Percentiles rank a stretch among this genome's conserved stretches.
Evolutionary conservation across 2,888 invertebrate genomes (phyloP).

Genomic region (Mesoligia furuncula): DNA sequence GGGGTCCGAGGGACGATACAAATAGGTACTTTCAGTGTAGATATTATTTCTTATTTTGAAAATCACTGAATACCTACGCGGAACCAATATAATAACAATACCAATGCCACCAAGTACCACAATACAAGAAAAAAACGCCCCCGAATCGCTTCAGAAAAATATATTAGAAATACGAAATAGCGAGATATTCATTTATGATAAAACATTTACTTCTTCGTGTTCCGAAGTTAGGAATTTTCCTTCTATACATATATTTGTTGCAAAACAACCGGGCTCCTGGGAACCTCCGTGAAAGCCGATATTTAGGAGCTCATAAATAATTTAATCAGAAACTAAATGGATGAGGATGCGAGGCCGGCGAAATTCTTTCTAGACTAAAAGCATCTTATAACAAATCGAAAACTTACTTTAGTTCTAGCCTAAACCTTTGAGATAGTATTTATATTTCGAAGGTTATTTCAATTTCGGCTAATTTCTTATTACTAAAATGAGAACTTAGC

Average conservation of each 20-base stretch:
- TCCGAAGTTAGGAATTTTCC: constrained; percentile 41
- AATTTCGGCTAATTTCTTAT: too few species aligned
- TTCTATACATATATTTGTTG: constrained; percentile 57
- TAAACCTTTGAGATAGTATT: too few species aligned
- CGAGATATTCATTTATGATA: constrained; percentile 61
- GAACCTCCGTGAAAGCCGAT: constrained; percentile 60
- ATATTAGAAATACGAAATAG: constrained; percentile 45
- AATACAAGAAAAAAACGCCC: constrained; percentile 8
- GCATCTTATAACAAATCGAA: too few species aligned
- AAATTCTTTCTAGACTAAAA: constrained; percentile 39
- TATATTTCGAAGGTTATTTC: too few species aligned
- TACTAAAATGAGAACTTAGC: too few species aligned
- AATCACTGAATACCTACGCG: neutral
- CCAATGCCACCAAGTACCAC: constrained; percentile 3
- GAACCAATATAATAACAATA: neutral
- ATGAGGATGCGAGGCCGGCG: constrained; percentile 30
- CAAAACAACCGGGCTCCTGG: constrained; percentile 54
- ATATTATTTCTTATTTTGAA: neutral
- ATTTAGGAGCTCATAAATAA: constrained; percentile 68
- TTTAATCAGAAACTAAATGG: constrained; percentile 66
- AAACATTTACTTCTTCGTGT: constrained; percentile 56
- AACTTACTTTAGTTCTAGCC: too few species aligned
- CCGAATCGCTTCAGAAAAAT: constrained; percentile 31
- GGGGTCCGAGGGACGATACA: neutral
- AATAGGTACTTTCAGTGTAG: neutral